Percentiles rank a stretch among this genome's conserved stretches.
These are phyloP conservation scores for Poecilia picta DNA, from an alignment of 2,797 vertebrate genomes.

Conservation along the genomic window DNA sequence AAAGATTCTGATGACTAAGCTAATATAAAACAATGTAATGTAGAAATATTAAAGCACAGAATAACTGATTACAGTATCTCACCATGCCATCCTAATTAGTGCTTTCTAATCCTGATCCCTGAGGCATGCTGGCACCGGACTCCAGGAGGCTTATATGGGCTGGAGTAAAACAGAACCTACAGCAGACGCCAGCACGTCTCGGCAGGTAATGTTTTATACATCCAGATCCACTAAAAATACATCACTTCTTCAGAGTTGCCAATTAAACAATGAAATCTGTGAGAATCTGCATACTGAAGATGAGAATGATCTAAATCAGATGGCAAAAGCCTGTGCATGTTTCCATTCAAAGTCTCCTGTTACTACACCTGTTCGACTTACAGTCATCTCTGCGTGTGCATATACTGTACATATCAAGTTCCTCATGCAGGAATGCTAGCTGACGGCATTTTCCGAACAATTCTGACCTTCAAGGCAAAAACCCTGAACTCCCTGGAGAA, in stretches of 20 bases:
- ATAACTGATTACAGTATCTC: background rate
- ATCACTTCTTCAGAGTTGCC: background rate
- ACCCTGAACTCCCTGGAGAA: conserved; percentile 37
- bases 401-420: conserved; percentile 30
- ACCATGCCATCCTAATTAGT: background rate
- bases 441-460: conserved; percentile 62
- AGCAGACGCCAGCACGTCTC: background rate
- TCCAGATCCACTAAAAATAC: background rate
- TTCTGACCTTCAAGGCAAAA: conserved; percentile 67
- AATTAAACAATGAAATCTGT: background rate
- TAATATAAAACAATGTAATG: background rate
- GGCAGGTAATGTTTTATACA: background rate
- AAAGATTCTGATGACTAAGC: no score
- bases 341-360: conserved; percentile 6
- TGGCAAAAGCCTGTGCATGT: background rate
- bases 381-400: conserved; percentile 23
- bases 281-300: background rate
- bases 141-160: background rate
- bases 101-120: background rate
- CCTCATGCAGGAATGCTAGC: conserved; percentile 65
- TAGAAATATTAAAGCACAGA: background rate
- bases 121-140: background rate
- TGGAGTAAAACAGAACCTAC: background rate
- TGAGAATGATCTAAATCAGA: conserved; percentile 22
- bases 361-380: conserved; percentile 18